Base-by-base conservation (phyloP, 2,113 vertebrate genomes). In the Xiphorhynchus elegans region DNA sequence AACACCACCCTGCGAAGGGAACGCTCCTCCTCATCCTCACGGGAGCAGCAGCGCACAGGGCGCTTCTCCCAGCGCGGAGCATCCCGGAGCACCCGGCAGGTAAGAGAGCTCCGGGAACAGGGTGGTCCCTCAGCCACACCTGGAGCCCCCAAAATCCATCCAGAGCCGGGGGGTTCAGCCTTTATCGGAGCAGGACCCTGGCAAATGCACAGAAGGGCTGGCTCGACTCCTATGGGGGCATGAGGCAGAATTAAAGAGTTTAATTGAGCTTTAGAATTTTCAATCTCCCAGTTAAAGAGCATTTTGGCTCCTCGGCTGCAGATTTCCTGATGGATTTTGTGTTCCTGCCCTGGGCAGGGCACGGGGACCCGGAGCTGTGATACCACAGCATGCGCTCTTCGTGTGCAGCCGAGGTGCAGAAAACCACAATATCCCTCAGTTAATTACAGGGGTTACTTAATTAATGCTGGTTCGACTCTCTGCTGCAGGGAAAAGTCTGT, bases 361-460 rank as follows among this genome's bases (percentile, higher is more conserved):
- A 26, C 0, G 2, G 70, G 33, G 55, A 39, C 26, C 44, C 4
- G 29, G n/a, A 53, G 56, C 62, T 37, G 17, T 17, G 15, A 25
- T 23, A n/a, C 44, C 60, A 4, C 49, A 40, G 78, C 1, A 1
- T 62, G 60, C 0, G 0, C 31, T 13, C 59, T 46, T 33, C 37
- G 1, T 29, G 26, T 62, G 64, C 69, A 46, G 70, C 59, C 13
- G 21, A 9, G 26, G 39, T 20, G 44, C 11, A 53, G 50, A 21
- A 78, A 91, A 53, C 39, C 33, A 28, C 37, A 21, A 23, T 31
- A 25, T 39, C 63, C 55, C 83, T 52, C 9, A 3, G 56, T 39
- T 89, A 66, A 83, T 91, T 86, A 78, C 12, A 20, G 37, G 37
- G 6, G 31, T 21, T 82, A 26, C 42, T 70, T 82, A 88, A 82